phyloP scores from a whole-genome alignment of 2,888 invertebrate species.

The Isotomurus palustris region DNA sequence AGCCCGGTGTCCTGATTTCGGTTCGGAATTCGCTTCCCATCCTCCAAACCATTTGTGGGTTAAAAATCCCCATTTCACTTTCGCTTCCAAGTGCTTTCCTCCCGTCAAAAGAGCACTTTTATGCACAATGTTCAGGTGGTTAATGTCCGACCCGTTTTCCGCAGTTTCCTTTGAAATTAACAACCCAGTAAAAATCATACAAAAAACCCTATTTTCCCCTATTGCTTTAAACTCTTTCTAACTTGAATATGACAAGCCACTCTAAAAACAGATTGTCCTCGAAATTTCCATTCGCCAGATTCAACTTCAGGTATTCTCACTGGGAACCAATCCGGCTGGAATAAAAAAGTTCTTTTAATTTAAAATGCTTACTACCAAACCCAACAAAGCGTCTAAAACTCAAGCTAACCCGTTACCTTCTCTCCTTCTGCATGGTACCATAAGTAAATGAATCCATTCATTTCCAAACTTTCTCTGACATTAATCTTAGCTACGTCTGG shows the following conservation, averaged over 20 bases:
- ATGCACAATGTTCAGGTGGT: slow-evolving; percentile 74
- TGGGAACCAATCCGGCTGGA: slow-evolving; percentile 62
- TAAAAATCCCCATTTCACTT: slow-evolving; percentile 51
- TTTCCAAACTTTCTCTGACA: slow-evolving; percentile 65
- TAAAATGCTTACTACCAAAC: no score
- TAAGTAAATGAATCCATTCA: slow-evolving; percentile 69
- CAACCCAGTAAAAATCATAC: background rate
- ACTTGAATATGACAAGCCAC: slow-evolving; percentile 76
- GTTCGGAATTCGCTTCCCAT: slow-evolving; percentile 56
- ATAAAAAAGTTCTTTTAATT: background rate
- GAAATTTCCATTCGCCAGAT: slow-evolving; percentile 59
- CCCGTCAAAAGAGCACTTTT: slow-evolving; percentile 58
- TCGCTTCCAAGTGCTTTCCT: slow-evolving; percentile 50
- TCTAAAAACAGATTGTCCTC: slow-evolving; percentile 73
- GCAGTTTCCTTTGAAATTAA: slow-evolving; percentile 66
- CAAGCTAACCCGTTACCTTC: slow-evolving; percentile 45
- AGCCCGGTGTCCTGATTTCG: slow-evolving; percentile 60
- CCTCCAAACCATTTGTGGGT: slow-evolving; percentile 58
- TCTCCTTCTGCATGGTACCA: slow-evolving; percentile 75
- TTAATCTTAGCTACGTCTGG: slow-evolving; percentile 65
- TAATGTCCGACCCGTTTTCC: slow-evolving; percentile 82
- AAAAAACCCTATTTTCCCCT: background rate
- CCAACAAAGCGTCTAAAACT: background rate
- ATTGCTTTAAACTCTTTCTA: background rate
- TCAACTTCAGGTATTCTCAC: slow-evolving; percentile 57